Evolutionary conservation across 2,888 invertebrate genomes (phyloP).

Genomic region (Drosophila paucipuncta): DNA sequence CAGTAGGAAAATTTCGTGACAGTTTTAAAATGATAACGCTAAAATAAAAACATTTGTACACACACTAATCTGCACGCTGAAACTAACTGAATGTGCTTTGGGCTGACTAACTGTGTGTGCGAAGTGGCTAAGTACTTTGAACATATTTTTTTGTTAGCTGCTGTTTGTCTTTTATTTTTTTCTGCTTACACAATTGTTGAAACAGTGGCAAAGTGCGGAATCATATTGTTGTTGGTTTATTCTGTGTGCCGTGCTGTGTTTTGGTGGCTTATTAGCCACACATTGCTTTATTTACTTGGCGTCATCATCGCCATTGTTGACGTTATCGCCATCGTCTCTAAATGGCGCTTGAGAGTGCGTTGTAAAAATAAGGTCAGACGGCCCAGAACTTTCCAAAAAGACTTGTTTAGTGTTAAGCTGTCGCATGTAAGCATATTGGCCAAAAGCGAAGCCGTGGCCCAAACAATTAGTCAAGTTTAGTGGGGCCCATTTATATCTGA

Average conservation of each 20-base stretch:
- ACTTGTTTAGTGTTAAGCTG: constrained; percentile 37
- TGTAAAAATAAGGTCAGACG: constrained; percentile 62
- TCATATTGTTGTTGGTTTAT: constrained; percentile 41
- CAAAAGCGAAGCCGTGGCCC: constrained; percentile 39
- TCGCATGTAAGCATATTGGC: constrained; percentile 32
- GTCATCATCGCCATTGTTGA: constrained; percentile 38
- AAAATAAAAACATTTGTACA: not conserved
- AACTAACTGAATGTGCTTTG: not conserved
- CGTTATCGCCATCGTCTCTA: constrained; percentile 19
- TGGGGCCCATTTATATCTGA: constrained; percentile 57
- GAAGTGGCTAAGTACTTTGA: constrained; percentile 20
- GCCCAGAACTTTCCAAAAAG: constrained; percentile 71
- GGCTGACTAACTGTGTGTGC: constrained; percentile 29
- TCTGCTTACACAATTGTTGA: constrained; percentile 66
- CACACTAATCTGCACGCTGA: constrained; percentile 5
- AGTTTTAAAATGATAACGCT: not conserved
- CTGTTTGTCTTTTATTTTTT: constrained; percentile 18
- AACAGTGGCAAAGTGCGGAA: constrained; percentile 55
- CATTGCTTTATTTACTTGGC: constrained; percentile 60
- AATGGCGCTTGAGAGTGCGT: constrained; percentile 50
- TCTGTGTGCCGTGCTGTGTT: constrained; percentile 21
- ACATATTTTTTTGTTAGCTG: constrained; percentile 17
- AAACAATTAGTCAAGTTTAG: constrained; percentile 62
- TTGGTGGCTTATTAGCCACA: constrained; percentile 68
- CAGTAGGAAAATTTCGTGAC: not conserved